Conservation (phyloP, 1,140 invertebrate genomes). For the Galleria mellonella region DNA sequence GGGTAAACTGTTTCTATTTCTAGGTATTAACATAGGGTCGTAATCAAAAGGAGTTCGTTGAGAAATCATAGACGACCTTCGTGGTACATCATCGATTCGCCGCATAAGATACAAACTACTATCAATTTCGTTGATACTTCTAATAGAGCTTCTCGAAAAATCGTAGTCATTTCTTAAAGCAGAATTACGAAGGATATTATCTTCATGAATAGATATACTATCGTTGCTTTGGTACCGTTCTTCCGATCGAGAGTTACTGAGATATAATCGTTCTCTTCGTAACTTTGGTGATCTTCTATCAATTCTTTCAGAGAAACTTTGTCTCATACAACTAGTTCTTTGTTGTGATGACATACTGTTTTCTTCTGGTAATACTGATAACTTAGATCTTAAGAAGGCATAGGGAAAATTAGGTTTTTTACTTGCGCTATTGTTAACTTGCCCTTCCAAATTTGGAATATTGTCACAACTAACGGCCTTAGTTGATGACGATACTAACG, state of each 20-base stretch:
- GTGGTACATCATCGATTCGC: constrained; percentile 37
- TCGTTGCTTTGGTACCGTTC: constrained; percentile 70
- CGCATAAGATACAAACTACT: constrained; percentile 31
- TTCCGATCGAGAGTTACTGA: constrained; percentile 56
- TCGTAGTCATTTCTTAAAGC: constrained; percentile 53
- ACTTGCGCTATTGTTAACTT: constrained; percentile 47
- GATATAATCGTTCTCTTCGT: constrained; percentile 55
- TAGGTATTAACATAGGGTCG: constrained; percentile 60
- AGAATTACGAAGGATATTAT: constrained; percentile 46
- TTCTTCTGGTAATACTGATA: constrained; percentile 85
- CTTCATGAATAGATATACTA: constrained; percentile 63
- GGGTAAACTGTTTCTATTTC: constrained; percentile 67
- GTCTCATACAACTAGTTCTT: constrained; percentile 51
- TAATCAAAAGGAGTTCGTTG: constrained; percentile 56
- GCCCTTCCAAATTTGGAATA: constrained; percentile 73
- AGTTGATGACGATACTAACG: constrained; percentile 64
- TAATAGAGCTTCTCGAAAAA: constrained; percentile 56
- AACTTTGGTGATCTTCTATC: constrained; percentile 67
- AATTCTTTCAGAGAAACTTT: constrained; percentile 70
- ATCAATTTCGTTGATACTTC: constrained; percentile 59
- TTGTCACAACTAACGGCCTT: constrained; percentile 80
- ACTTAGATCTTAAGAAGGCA: constrained; percentile 83
- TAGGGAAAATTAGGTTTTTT: constrained; percentile 84
- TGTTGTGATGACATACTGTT: constrained; percentile 75
- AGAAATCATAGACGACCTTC: constrained; percentile 64